Evolutionary conservation across 2,797 vertebrate genomes (phyloP).

Genomic region (Pangasius krempfi): DNA sequence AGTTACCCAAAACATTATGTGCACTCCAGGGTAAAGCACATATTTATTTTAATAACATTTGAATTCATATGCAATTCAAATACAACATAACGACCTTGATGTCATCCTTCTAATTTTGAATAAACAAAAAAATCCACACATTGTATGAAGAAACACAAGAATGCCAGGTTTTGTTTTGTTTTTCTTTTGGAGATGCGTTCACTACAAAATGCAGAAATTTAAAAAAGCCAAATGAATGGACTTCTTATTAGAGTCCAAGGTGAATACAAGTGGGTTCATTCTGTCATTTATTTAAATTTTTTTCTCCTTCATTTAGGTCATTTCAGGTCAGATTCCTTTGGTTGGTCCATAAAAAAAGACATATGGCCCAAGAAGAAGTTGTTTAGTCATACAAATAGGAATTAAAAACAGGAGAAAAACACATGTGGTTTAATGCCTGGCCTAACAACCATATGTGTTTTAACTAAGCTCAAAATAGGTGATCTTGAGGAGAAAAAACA

Average conservation of each 20-base stretch:
- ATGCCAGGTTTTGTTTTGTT: neutral
- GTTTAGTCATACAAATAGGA: constrained; percentile 64
- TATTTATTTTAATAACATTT: constrained; percentile 55
- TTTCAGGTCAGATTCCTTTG: constrained; percentile 62
- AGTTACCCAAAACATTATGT: constrained; percentile 48
- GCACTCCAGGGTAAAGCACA: constrained; percentile 51
- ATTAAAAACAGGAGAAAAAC: constrained; percentile 67
- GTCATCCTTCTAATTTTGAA: constrained; percentile 33
- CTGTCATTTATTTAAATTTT: constrained; percentile 37
- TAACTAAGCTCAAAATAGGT: constrained; percentile 59
- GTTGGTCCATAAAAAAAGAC: constrained; percentile 68
- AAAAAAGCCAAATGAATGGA: neutral
- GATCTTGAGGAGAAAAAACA: constrained; percentile 34
- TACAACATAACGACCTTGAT: constrained; percentile 39
- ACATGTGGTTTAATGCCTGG: constrained; percentile 68
- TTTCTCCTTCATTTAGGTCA: constrained; percentile 62
- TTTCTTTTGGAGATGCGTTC: neutral
- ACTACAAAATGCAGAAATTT: neutral
- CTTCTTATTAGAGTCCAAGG: neutral
- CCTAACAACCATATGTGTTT: constrained; percentile 71
- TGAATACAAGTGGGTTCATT: constrained; percentile 37
- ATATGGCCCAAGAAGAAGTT: constrained; percentile 66
- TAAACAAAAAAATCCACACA: neutral
- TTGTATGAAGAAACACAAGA: neutral
- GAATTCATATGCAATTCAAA: constrained; percentile 37